Percentiles rank a stretch among this genome's conserved stretches.
phyloP scores from a whole-genome alignment of 1,140 invertebrate genomes.

The Neodiprion pinetum region DNA sequence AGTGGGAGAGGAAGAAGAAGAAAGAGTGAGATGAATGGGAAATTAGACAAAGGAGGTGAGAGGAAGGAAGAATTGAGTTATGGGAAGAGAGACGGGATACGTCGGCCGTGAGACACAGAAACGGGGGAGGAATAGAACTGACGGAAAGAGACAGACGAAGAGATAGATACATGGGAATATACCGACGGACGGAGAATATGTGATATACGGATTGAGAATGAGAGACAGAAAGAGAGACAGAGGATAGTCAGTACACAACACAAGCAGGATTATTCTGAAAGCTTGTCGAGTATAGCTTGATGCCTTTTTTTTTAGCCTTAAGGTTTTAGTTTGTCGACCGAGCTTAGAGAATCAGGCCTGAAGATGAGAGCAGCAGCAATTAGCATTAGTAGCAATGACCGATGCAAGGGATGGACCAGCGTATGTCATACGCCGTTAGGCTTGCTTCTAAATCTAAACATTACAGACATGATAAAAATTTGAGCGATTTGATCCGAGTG shows the following conservation, averaged over 20 bases:
- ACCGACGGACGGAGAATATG: background rate
- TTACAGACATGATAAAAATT: background rate
- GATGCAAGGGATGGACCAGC: conserved; percentile 6
- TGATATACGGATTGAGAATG: background rate
- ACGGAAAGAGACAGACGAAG: background rate
- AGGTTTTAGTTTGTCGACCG: conserved; percentile 5
- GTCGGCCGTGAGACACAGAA: background rate
- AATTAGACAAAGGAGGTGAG: background rate
- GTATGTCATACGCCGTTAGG: background rate
- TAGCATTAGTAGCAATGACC: conserved; percentile 43
- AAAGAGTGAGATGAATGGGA: conserved; percentile 29
- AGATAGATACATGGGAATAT: background rate
- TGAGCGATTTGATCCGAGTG: background rate
- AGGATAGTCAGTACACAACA: conserved; percentile 21
- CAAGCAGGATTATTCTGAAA: conserved; percentile 9
- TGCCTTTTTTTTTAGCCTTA: conserved; percentile 1
- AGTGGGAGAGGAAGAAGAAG: conserved; percentile 22
- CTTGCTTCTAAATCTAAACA: background rate
- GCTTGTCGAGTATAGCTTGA: conserved; percentile 3
- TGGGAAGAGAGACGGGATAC: too few relatives aligned
- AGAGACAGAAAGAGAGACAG: conserved; percentile 19
- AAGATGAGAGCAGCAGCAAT: conserved; percentile 58
- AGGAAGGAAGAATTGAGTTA: background rate
- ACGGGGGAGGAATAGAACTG: background rate
- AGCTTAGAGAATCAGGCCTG: conserved; percentile 53